phyloP scores from a whole-genome alignment of 2,888 invertebrate genomes.

The Ptilodon capucinus region DNA sequence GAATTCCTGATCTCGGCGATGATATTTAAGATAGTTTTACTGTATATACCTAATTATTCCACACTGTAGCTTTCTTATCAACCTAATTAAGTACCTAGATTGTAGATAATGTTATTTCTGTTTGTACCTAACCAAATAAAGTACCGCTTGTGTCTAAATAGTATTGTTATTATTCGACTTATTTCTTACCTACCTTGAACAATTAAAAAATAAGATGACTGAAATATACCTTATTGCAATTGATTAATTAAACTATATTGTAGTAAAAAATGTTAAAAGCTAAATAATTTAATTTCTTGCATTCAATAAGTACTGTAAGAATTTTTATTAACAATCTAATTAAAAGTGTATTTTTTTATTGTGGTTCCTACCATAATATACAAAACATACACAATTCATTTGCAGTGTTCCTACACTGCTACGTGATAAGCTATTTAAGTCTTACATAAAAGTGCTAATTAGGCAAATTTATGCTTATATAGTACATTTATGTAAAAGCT shows the following conservation, averaged over 20 bases:
- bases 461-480: background rate
- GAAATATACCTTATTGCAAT: too few relatives aligned
- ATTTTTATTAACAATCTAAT: too few relatives aligned
- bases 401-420: too few relatives aligned
- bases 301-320: too few relatives aligned
- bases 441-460: background rate
- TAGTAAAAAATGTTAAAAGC: too few relatives aligned
- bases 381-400: too few relatives aligned
- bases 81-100: background rate
- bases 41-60: background rate
- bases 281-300: too few relatives aligned
- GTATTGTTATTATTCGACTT: background rate
- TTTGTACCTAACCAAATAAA: background rate
- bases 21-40: slow-evolving; percentile 39
- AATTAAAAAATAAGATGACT: background rate
- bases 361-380: too few relatives aligned
- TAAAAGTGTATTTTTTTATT: too few relatives aligned
- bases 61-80: background rate
- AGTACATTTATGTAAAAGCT: background rate
- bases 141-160: background rate
- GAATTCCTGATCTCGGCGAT: slow-evolving; percentile 72
- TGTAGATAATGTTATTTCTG: background rate
- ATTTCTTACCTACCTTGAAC: background rate
- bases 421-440: too few relatives aligned
- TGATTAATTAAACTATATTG: too few relatives aligned